Conservation (phyloP, 2,888 invertebrate genomes). For the Eledona agricola region DNA sequence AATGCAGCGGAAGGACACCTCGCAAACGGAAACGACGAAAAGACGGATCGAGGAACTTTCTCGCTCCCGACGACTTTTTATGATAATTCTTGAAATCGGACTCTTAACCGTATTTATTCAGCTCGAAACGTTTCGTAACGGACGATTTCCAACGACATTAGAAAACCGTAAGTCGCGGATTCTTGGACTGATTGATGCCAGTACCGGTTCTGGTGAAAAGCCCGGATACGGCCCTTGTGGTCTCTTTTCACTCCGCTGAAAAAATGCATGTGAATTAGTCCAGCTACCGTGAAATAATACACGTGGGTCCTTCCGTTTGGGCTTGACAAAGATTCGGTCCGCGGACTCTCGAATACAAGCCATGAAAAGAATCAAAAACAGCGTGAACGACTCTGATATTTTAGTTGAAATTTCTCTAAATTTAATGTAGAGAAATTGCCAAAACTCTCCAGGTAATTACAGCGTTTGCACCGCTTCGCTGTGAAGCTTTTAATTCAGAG, state of each 20-base stretch:
- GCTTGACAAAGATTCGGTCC: too few relatives aligned
- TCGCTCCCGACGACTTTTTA: conserved; percentile 15
- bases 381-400: too few relatives aligned
- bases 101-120: conserved; percentile 18
- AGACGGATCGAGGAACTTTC: too few relatives aligned
- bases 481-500: too few relatives aligned
- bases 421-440: too few relatives aligned
- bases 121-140: conserved; percentile 23
- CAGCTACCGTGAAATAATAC: conserved; percentile 16
- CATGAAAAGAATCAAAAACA: too few relatives aligned
- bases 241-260: conserved; percentile 1
- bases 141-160: conserved; percentile 20
- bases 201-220: conserved; percentile 1
- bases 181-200: conserved; percentile 6
- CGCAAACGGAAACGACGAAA: too few relatives aligned
- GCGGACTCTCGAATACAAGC: too few relatives aligned
- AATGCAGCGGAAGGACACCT: conserved; percentile 9
- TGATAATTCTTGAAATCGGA: conserved; percentile 21
- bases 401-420: too few relatives aligned
- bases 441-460: too few relatives aligned
- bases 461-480: too few relatives aligned
- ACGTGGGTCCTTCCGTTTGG: conserved; percentile 12
- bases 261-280: conserved; percentile 16
- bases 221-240: conserved; percentile 9
- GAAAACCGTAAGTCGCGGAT: conserved; percentile 12